A percentile compares a stretch with the other conserved stretches of the same genome.
Conservation (phyloP, 2,797 vertebrate genomes). For the Champsocephalus esox region DNA sequence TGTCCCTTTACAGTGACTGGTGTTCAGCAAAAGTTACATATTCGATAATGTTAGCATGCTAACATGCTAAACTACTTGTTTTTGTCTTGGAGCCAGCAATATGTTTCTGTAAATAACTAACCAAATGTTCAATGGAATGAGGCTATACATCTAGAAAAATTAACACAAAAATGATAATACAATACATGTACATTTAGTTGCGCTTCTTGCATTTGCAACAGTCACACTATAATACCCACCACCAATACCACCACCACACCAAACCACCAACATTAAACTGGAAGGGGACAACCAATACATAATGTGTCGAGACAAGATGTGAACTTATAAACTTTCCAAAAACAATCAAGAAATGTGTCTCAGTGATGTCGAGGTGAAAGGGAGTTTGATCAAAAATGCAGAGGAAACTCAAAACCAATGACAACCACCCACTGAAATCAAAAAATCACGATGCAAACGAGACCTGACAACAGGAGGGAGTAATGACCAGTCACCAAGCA, state of each 20-base stretch:
- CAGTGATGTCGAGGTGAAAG: conserved; percentile 63
- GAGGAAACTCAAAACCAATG: conserved; percentile 62
- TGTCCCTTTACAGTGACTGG: not conserved
- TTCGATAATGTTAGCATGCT: not conserved
- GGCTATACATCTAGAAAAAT: not conserved
- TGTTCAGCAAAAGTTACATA: not conserved
- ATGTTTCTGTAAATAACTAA: not conserved
- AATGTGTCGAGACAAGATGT: conserved; percentile 50
- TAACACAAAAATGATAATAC: not conserved
- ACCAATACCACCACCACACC: conserved; percentile 60
- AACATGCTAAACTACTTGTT: not conserved
- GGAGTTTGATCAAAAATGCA: conserved; percentile 76
- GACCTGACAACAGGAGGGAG: conserved; percentile 59
- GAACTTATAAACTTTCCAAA: conserved; percentile 47
- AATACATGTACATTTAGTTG: conserved; percentile 39
- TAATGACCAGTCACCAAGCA: conserved; percentile 84
- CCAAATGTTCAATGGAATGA: conserved; percentile 14
- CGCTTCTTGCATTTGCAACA: conserved; percentile 34
- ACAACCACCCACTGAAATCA: conserved; percentile 65
- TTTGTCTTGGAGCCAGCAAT: not conserved
- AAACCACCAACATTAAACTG: conserved; percentile 64
- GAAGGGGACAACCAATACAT: conserved; percentile 60
- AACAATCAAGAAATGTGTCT: conserved; percentile 65
- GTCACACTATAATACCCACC: conserved; percentile 56
- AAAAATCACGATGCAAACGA: conserved; percentile 82